These are phyloP conservation scores for Dorcus hopei DNA, from an alignment of 2,888 invertebrate genomes.

Conservation along the genomic window DNA sequence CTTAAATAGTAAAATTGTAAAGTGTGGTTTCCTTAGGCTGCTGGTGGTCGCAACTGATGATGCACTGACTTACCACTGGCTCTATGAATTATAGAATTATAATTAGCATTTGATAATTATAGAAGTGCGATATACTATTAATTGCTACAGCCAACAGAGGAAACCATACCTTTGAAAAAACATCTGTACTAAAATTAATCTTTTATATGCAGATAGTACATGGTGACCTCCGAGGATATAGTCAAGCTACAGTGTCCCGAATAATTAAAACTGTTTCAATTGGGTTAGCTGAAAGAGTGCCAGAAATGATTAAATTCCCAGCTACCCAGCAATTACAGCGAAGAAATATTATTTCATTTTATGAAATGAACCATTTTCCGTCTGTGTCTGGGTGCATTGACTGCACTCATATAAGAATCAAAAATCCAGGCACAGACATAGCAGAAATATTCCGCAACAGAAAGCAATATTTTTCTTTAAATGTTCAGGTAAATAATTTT, in stretches of 20 bases:
- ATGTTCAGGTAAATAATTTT: conserved; percentile 21
- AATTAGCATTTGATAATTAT: no score
- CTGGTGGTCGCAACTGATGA: no score
- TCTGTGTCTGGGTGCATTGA: conserved; percentile 14
- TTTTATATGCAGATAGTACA: conserved; percentile 10
- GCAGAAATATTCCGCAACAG: conserved; percentile 20
- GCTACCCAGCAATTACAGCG: neutral
- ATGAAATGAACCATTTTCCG: conserved; percentile 15
- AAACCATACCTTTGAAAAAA: no score
- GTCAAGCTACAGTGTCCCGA: conserved; percentile 5
- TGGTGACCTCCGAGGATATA: conserved; percentile 17
- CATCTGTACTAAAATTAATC: no score
- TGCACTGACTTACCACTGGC: no score
- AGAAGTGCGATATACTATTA: no score
- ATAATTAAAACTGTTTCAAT: neutral
- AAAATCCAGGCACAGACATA: conserved; percentile 18
- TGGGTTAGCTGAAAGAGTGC: neutral
- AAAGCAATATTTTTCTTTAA: conserved; percentile 17
- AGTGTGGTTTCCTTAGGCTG: no score
- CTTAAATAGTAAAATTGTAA: no score
- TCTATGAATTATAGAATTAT: no score
- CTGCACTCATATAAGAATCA: conserved; percentile 20
- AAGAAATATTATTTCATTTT: conserved; percentile 13
- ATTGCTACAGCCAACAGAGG: no score
- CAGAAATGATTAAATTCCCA: neutral